Conservation (phyloP, 2,797 vertebrate species). For the Syngnathus acus region DNA sequence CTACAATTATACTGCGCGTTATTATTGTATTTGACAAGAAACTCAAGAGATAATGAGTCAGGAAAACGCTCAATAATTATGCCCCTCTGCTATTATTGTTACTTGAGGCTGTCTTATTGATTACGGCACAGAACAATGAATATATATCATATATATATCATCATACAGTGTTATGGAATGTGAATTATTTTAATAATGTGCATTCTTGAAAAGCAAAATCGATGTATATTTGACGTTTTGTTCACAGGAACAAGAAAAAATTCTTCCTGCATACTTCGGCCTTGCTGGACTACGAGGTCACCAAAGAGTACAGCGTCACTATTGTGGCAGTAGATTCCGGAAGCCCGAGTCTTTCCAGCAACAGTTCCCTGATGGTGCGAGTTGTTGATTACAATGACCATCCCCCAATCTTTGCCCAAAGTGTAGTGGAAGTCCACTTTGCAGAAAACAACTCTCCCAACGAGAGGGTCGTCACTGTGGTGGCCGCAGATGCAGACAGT, state of each 20-base stretch:
- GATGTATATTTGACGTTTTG: constrained; percentile 1
- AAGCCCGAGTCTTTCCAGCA: constrained; percentile 92
- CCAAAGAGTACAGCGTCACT: constrained; percentile 88
- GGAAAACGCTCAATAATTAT: neutral
- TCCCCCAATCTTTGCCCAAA: constrained; percentile 82
- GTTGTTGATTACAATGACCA: constrained; percentile 94
- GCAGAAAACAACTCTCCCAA: constrained; percentile 89
- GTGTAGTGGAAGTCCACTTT: constrained; percentile 86
- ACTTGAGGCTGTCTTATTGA: neutral
- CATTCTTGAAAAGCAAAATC: neutral
- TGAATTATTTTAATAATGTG: neutral
- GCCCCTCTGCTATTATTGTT: neutral
- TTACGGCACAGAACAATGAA: neutral
- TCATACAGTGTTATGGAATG: neutral
- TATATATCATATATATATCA: no score
- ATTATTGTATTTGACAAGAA: neutral
- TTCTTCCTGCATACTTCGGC: constrained; percentile 94
- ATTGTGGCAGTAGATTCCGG: constrained; percentile 94
- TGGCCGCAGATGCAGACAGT: constrained; percentile 86
- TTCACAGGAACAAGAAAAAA: constrained; percentile 86
- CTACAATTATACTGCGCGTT: constrained; percentile 1
- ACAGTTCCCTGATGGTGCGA: constrained; percentile 86
- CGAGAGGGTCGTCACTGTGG: constrained; percentile 82
- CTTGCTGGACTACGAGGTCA: constrained; percentile 87
- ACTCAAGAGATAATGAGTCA: neutral